A percentile compares a stretch with the other conserved stretches of the same genome.
These are phyloP conservation scores for Papilio xuthus DNA, from an alignment of 1,140 invertebrate genomes.

Conservation along the genomic window DNA sequence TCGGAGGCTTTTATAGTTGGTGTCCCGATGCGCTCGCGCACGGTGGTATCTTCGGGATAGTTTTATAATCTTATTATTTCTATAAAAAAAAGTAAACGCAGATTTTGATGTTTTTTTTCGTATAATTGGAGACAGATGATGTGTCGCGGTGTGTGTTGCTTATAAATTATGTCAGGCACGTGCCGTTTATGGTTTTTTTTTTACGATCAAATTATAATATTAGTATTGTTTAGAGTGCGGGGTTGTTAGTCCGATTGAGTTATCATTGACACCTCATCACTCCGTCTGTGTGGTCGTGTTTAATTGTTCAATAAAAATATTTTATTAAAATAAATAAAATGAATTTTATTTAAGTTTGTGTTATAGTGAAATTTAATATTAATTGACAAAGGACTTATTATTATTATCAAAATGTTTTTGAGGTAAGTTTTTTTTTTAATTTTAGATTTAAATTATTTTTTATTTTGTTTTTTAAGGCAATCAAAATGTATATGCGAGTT, in stretches of 20 bases:
- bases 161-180: constrained; percentile 74
- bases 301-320: constrained; percentile 42
- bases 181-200: constrained; percentile 71
- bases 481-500: too few relatives aligned
- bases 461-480: too few relatives aligned
- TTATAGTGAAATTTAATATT: constrained; percentile 50
- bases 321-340: constrained; percentile 51
- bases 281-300: constrained; percentile 76
- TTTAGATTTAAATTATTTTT: too few relatives aligned
- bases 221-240: constrained; percentile 70
- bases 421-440: constrained; percentile 56
- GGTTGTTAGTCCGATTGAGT: constrained; percentile 68
- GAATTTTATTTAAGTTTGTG: constrained; percentile 56
- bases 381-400: constrained; percentile 45
- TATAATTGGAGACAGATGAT: constrained; percentile 42
- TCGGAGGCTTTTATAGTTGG: constrained; percentile 77
- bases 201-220: constrained; percentile 73
- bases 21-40: constrained; percentile 76
- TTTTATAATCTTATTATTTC: constrained; percentile 74
- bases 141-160: constrained; percentile 61
- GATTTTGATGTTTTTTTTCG: constrained; percentile 76
- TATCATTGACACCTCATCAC: constrained; percentile 68
- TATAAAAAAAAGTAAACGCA: constrained; percentile 80
- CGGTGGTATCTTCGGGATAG: constrained; percentile 77
- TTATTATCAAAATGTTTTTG: constrained; percentile 71